A percentile compares a stretch with the other conserved stretches of the same genome.
Evolutionary conservation across 2,797 vertebrate genomes (phyloP).

Genomic region (Crenuchus spilurus): DNA sequence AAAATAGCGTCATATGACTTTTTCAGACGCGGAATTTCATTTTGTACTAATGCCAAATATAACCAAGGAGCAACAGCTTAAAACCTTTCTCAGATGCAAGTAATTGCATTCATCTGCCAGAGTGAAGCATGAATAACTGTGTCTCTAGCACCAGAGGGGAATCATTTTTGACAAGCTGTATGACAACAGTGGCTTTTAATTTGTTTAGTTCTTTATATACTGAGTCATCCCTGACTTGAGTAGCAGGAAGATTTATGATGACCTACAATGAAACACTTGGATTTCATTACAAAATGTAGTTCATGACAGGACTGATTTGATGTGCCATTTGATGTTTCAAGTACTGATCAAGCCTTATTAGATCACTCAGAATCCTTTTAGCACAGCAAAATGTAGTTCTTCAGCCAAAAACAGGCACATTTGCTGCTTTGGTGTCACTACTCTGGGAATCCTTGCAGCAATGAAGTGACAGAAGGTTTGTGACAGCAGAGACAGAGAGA

Average conservation of each 20-base stretch:
- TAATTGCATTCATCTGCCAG: conserved; percentile 1
- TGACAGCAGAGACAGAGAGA: no score
- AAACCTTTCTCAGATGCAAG: conserved; percentile 5
- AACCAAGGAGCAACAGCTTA: neutral
- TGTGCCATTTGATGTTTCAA: no score
- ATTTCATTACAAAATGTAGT: neutral
- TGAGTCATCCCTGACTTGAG: neutral
- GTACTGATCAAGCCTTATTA: no score
- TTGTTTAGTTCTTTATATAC: neutral
- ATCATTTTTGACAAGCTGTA: neutral
- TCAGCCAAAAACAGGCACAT: no score
- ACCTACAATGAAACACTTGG: neutral
- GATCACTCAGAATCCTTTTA: no score
- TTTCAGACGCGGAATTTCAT: neutral
- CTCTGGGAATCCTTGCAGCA: no score
- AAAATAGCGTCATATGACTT: neutral
- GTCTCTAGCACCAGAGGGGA: neutral
- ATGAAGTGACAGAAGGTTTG: no score
- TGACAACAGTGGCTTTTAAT: neutral
- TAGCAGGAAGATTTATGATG: neutral
- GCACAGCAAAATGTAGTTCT: no score
- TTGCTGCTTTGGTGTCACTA: no score
- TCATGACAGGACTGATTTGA: no score
- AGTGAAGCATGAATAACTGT: conserved; percentile 10
- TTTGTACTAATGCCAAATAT: conserved; percentile 3